Base-by-base conservation (phyloP, 2,888 invertebrate species). In the Lithophane leautieri region DNA sequence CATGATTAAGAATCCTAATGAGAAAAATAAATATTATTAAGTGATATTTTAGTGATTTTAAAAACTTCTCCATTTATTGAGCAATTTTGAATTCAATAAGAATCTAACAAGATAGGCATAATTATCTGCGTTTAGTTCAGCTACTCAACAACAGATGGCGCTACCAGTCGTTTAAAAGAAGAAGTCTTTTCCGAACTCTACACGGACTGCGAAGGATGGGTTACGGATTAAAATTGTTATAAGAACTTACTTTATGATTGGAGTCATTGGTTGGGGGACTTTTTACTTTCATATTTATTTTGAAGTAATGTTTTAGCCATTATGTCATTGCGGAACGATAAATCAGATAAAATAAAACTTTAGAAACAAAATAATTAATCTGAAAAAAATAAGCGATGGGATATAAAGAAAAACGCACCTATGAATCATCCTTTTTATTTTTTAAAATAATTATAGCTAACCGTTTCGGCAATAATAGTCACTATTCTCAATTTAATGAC, bases 391-490 rank as follows among this genome's bases (percentile, higher is more conserved):
- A n/a, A 61, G 4, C n/a, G n/a, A 54, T 14, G 47, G 74, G 68
- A 34, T 47, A 16, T 54, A 82, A 91, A 93, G 76, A 91, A 92
- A 95, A 94, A 94, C 94, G 81, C 92, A 50, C 77, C 42, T 94
- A 93, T 95, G 95, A 96, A 96, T 96, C 95, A 95, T 96, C 93
- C 89, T 94, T 96, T 97, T 97, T 96, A 95, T 96, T 97, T 97
- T 96, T 97, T 96, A 94, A 96, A 97, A 97, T 96, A 97, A 97
- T 97, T 97, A 97, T 96, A 97, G 96, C 96, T 97, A 97, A 96
- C 96, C 96, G 94, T 95, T 95, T 94, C 96, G 96, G 96, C 96
- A 95, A 96, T 96, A 95, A 96, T 95, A 93, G 89, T 94, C 93
- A 95, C 95, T 96, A 96, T 95, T 93, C 94, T 95, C 95, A 88